Evolutionary conservation across 92 coral and sea anemone species (phyloP).

Genomic region (Porites rus): DNA sequence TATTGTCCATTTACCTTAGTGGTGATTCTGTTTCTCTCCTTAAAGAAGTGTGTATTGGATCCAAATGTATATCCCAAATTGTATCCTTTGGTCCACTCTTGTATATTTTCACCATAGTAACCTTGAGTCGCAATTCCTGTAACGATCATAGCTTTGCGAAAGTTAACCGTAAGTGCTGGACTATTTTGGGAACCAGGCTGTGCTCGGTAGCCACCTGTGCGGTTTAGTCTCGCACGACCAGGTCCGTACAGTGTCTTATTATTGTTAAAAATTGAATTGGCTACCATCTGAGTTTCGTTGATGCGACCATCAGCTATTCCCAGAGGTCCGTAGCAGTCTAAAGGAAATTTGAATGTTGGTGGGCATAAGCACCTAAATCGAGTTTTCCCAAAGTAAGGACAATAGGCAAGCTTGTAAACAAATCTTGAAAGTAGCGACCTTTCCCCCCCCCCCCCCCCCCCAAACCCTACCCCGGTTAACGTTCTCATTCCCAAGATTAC

Average conservation of each 20-base stretch:
- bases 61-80: slow-evolving; percentile 60
- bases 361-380: not conserved
- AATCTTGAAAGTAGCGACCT: too few species aligned
- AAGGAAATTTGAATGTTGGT: not conserved
- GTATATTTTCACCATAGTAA: slow-evolving; percentile 43
- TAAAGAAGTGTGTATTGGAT: slow-evolving; percentile 38
- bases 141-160: slow-evolving; percentile 60
- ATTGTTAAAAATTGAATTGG: slow-evolving; percentile 63
- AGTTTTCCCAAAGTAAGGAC: too few species aligned
- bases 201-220: slow-evolving; percentile 78
- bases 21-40: slow-evolving; percentile 26
- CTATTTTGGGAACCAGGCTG: slow-evolving; percentile 21
- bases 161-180: slow-evolving; percentile 33
- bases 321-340: slow-evolving; percentile 81
- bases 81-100: slow-evolving; percentile 72
- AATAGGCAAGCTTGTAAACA: too few species aligned
- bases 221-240: slow-evolving; percentile 70
- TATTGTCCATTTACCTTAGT: slow-evolving; percentile 57
- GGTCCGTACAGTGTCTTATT: slow-evolving; percentile 63
- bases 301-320: slow-evolving; percentile 77
- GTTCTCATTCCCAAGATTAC: too few species aligned
- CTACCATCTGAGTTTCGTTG: slow-evolving; percentile 54
- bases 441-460: too few species aligned
- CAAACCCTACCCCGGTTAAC: too few species aligned
- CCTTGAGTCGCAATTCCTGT: slow-evolving; percentile 91